Percentiles rank a stretch among this genome's conserved stretches.
Conservation (phyloP, 2,888 invertebrate species). For the Tetragonula carbonaria region DNA sequence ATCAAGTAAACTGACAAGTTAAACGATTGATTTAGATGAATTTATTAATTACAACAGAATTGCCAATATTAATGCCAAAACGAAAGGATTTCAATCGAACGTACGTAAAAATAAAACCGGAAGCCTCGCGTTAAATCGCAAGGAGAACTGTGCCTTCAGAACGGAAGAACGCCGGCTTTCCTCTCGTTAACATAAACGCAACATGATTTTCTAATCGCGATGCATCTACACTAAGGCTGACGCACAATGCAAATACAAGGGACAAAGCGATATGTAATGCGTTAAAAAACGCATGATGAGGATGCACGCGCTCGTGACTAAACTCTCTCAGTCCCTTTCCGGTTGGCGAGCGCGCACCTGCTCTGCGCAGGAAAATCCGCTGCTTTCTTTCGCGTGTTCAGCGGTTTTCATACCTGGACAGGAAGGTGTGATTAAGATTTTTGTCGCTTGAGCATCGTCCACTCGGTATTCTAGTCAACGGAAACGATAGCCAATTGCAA, state of each 20-base stretch:
- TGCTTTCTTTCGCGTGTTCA: constrained; percentile 25
- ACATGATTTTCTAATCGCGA: constrained; percentile 30
- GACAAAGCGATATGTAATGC: background rate
- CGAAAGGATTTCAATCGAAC: too few relatives aligned
- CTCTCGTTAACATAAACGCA: constrained; percentile 1
- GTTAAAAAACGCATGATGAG: constrained; percentile 40
- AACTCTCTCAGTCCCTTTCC: constrained; percentile 66
- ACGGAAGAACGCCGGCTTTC: background rate
- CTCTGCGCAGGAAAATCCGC: constrained; percentile 23
- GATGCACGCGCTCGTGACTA: constrained; percentile 58
- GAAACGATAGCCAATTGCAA: too few relatives aligned
- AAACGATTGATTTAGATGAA: too few relatives aligned
- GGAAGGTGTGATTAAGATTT: constrained; percentile 57
- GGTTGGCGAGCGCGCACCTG: constrained; percentile 53
- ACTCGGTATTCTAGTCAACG: constrained; percentile 32
- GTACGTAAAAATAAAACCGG: too few relatives aligned
- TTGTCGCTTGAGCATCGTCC: constrained; percentile 15
- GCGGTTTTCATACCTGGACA: constrained; percentile 62
- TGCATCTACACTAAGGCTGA: background rate
- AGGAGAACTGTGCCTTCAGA: too few relatives aligned
- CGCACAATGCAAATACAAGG: background rate
- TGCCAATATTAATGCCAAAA: too few relatives aligned
- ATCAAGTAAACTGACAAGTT: too few relatives aligned
- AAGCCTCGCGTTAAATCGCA: too few relatives aligned
- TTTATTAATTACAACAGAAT: too few relatives aligned